Conservation (phyloP, 2,888 invertebrate genomes). For the Imbricaverruca yamaguchii region DNA sequence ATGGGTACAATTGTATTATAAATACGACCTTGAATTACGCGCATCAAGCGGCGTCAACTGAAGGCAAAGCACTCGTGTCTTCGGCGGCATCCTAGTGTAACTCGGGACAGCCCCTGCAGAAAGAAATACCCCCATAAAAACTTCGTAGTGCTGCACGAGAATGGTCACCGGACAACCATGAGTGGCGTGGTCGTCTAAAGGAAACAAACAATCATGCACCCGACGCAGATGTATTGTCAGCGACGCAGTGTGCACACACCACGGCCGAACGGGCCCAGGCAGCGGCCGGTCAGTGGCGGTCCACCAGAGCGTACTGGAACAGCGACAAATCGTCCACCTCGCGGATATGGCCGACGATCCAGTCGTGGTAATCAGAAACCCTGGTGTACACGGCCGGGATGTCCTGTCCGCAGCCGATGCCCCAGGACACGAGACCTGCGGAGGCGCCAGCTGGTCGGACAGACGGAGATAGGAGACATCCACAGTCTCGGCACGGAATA, state of each 20-base stretch:
- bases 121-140: not conserved
- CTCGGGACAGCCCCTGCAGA: not conserved
- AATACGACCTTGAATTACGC: too few relatives aligned
- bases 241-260: not conserved
- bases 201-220: too few relatives aligned
- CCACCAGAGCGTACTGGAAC: constrained; percentile 42
- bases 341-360: constrained; percentile 47
- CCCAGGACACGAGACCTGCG: constrained; percentile 26
- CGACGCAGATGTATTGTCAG: not conserved
- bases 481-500: too few relatives aligned
- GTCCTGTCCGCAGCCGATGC: constrained; percentile 26
- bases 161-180: too few relatives aligned
- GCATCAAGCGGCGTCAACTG: too few relatives aligned
- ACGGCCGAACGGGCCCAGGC: not conserved
- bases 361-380: constrained; percentile 25
- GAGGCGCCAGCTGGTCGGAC: not conserved
- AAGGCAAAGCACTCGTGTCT: too few relatives aligned
- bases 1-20: too few relatives aligned
- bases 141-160: not conserved
- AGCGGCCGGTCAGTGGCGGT: too few relatives aligned
- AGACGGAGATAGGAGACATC: too few relatives aligned
- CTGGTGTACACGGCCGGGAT: constrained; percentile 25
- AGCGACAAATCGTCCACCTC: constrained; percentile 74
- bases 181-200: too few relatives aligned
- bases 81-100: too few relatives aligned